Evolutionary conservation across 1,140 invertebrate genomes (phyloP).

Genomic region (Papilio aristodemus): DNA sequence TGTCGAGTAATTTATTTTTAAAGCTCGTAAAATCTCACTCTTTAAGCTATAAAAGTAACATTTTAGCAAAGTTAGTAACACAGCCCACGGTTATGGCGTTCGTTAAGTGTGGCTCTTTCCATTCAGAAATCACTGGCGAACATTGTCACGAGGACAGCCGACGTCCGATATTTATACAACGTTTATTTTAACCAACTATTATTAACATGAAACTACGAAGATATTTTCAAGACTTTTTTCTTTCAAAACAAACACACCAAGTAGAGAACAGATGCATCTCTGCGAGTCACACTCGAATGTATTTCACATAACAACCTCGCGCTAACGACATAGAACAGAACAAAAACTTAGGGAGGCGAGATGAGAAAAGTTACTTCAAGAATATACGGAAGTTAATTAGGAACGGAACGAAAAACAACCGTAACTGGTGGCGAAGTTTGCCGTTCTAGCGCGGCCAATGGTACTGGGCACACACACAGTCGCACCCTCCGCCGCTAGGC

Average conservation of each 20-base stretch:
- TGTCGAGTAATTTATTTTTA: slow-evolving; percentile 76
- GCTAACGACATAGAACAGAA: slow-evolving; percentile 55
- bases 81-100: slow-evolving; percentile 58
- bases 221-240: neutral
- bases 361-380: slow-evolving; percentile 79
- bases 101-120: slow-evolving; percentile 56
- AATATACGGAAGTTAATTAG: slow-evolving; percentile 80
- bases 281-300: slow-evolving; percentile 66
- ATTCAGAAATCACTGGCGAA: slow-evolving; percentile 71
- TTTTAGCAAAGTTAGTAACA: slow-evolving; percentile 72
- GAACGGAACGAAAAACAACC: slow-evolving; percentile 79
- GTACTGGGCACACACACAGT: slow-evolving; percentile 75
- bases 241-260: slow-evolving; percentile 14
- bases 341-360: slow-evolving; percentile 64
- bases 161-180: slow-evolving; percentile 46
- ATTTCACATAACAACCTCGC: slow-evolving; percentile 66
- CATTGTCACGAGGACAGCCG: slow-evolving; percentile 69
- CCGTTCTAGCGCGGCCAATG: slow-evolving; percentile 78
- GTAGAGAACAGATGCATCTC: slow-evolving; percentile 48
- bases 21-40: slow-evolving; percentile 78
- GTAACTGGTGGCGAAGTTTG: slow-evolving; percentile 79
- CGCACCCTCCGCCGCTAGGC: slow-evolving; percentile 48
- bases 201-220: slow-evolving; percentile 42
- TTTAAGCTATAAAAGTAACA: slow-evolving; percentile 77
- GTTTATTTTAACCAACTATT: neutral